A percentile compares a stretch with the other conserved stretches of the same genome.
Conservation (phyloP, 2,797 vertebrate species). For the Trichosurus vulpecula region DNA sequence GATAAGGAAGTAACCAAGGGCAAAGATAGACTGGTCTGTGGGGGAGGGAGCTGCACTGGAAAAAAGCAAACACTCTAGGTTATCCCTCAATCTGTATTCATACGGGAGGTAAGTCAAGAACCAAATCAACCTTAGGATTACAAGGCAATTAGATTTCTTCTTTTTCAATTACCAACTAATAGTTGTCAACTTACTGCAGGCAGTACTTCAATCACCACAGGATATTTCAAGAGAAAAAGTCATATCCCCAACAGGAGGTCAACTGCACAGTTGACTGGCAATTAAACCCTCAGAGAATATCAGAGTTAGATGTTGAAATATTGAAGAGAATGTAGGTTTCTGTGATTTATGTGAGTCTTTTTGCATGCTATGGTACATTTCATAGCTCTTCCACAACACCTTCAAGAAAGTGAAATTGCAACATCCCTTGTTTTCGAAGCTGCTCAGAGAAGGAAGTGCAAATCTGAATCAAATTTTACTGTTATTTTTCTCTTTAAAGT, state of each 20-base stretch:
- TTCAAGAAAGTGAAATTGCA: conserved; percentile 5
- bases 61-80: neutral
- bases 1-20: neutral
- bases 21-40: neutral
- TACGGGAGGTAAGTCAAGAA: neutral
- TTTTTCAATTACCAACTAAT: neutral
- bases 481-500: neutral
- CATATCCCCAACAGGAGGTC: neutral
- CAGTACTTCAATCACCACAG: neutral
- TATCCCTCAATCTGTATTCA: neutral
- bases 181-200: neutral
- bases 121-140: neutral
- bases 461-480: neutral
- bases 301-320: conserved; percentile 45
- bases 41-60: neutral
- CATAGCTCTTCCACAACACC: accelerated
- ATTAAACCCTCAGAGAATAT: neutral
- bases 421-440: conserved; percentile 15
- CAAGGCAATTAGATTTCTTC: neutral
- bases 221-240: conserved; percentile 53
- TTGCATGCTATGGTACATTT: neutral
- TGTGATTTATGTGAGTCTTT: conserved; percentile 43
- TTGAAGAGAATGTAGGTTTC: neutral
- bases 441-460: neutral
- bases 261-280: conserved; percentile 13